phyloP scores from a whole-genome alignment of 2,113 vertebrate genomes.

The Acrocephalus kingi region DNA sequence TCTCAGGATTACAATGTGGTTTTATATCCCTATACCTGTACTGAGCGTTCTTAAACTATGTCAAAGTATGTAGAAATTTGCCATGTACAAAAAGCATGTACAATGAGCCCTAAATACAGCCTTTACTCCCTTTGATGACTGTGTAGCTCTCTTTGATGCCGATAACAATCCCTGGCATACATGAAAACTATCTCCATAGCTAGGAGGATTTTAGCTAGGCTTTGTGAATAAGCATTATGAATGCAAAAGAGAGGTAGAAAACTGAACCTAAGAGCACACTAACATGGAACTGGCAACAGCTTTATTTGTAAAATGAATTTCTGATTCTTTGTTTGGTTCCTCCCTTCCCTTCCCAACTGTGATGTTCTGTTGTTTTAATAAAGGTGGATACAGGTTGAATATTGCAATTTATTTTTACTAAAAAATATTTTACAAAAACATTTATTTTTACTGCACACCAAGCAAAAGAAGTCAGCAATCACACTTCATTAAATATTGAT shows the following conservation, averaged over 20 bases:
- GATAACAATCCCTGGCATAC: not conserved
- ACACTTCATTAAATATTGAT: not conserved
- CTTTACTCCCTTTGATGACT: not conserved
- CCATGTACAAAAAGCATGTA: not conserved
- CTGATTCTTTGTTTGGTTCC: fast-evolving
- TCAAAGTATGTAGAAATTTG: not conserved
- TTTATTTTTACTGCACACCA: not conserved
- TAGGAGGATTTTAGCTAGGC: not conserved
- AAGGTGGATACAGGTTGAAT: not conserved
- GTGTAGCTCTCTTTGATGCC: not conserved
- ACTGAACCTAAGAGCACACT: not conserved
- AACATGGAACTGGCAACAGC: not conserved
- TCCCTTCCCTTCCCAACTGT: no score
- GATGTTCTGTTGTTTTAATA: not conserved
- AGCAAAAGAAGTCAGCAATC: not conserved
- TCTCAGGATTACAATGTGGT: not conserved
- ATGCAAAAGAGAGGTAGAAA: not conserved
- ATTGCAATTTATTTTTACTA: not conserved
- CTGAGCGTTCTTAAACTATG: not conserved
- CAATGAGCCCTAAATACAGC: not conserved
- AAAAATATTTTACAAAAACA: not conserved
- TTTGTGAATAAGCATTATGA: not conserved
- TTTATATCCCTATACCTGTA: not conserved
- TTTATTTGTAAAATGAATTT: not conserved
- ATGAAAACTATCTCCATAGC: not conserved